Evolutionary conservation across 2,113 vertebrate genomes (phyloP), one percentile per base, ranked within the genome.

Genomic region (Porphyrio hochstetteri): DNA sequence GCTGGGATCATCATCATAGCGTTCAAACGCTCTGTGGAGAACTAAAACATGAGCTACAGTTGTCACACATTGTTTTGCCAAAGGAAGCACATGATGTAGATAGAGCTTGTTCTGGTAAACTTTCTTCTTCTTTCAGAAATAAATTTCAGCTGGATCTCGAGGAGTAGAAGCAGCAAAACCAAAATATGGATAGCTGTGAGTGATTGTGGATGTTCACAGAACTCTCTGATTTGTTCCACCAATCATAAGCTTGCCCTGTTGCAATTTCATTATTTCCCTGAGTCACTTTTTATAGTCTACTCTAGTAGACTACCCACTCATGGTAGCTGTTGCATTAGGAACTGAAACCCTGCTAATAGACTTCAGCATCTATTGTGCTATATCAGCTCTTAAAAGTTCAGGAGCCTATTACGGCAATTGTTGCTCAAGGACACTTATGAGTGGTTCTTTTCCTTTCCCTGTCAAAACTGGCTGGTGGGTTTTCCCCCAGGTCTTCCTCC

Each of bases 401-500:
- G 64, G 9, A 53, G 9, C 10, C 12, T n/a, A 12, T 64, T 24
- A n/a, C 55, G 44, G 29, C 23, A n/a, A 52, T 88, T 94, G 4
- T 59, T 76, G 68, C 42, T 83, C n/a, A 76, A 53, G 24, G 31
- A 44, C 24, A 7, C 5, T 79, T 76, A 42, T 46, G 42, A 36
- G 11, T 0, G 5, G 14, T 42, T 18, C 15, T 75, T 90, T 57
- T 48, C 11, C 15, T 48, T 81, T 81, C 69, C 18, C 42, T 56
- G 11, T 16, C 7, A 25, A 82, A 65, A 56, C 29, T 55, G 31
- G 5, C 10, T 2, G 0, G 9, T 31, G 10, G 29, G 5, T 20
- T 72, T 82, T 55, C 8, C 33, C 21, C 4, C 9, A 60, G 28
- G 4, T 42, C 16, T 71, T 56, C 7, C 17, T 60, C 11, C 20